These are phyloP conservation scores for Protonibea diacanthus DNA, from an alignment of 2,797 vertebrate genomes.

Conservation along the genomic window DNA sequence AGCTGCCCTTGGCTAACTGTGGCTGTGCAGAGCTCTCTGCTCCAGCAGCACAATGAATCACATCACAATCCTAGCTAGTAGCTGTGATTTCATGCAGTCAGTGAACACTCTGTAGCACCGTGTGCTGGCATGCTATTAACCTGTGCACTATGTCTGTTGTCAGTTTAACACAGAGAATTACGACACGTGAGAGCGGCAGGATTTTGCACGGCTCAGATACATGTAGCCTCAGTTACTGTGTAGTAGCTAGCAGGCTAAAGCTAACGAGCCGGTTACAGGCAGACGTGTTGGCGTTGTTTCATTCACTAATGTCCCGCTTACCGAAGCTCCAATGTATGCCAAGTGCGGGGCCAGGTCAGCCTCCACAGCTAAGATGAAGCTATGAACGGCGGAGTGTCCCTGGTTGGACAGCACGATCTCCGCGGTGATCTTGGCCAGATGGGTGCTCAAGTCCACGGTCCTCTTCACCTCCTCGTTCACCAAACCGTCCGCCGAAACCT, in stretches of 20 bases:
- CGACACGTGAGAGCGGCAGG: not conserved
- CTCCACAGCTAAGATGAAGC: conserved; percentile 91
- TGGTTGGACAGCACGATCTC: conserved; percentile 90
- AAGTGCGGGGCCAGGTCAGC: conserved; percentile 88
- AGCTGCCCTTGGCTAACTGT: not conserved
- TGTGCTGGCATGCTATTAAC: not conserved
- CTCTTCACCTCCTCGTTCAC: conserved; percentile 94
- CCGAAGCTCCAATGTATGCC: conserved; percentile 93
- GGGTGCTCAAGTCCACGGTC: conserved; percentile 93
- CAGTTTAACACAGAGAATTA: not conserved
- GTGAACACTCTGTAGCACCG: not conserved
- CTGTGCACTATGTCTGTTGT: not conserved
- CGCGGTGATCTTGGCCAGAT: conserved; percentile 93
- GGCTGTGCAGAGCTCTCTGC: conserved; percentile 15
- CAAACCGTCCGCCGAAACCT: conserved; percentile 78
- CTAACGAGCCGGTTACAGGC: conserved; percentile 37
- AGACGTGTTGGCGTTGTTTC: not conserved
- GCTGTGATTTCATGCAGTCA: conserved; percentile 10
- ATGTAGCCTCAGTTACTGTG: not conserved
- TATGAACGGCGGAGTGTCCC: conserved; percentile 83
- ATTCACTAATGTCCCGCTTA: conserved; percentile 74
- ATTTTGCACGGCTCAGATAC: not conserved
- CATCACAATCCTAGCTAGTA: not conserved
- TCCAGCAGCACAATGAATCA: conserved; percentile 1
- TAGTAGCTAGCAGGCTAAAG: conserved; percentile 65